Evolutionary conservation across 2,797 vertebrate species (phyloP).

Genomic region (Xenentodon cancila): DNA sequence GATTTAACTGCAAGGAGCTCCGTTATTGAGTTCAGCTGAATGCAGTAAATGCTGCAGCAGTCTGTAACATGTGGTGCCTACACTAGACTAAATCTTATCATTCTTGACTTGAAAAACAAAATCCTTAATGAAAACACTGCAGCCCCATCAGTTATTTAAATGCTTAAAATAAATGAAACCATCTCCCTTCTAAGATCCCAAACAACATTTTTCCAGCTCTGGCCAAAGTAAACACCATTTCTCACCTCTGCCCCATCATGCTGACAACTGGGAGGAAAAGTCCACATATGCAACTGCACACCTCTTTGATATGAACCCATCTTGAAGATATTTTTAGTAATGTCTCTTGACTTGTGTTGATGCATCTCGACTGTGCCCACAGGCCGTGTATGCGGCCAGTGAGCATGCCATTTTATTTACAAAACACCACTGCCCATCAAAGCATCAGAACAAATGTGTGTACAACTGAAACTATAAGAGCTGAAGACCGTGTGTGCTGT

Average conservation of each 20-base stretch:
- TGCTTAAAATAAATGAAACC: neutral
- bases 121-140: too few relatives aligned
- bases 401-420: conserved; percentile 38
- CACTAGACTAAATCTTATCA: too few relatives aligned
- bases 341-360: neutral
- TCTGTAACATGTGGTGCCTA: too few relatives aligned
- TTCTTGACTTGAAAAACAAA: too few relatives aligned
- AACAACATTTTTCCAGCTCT: neutral
- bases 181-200: neutral
- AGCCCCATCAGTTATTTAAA: too few relatives aligned
- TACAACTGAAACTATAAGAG: conserved; percentile 7
- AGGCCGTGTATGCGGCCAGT: conserved; percentile 19
- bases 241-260: neutral
- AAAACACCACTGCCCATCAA: conserved; percentile 28
- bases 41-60: too few relatives aligned
- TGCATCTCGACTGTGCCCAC: conserved; percentile 12
- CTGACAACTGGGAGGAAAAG: conserved; percentile 16
- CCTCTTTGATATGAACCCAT: conserved; percentile 15
- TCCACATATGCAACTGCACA: neutral
- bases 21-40: too few relatives aligned
- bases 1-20: too few relatives aligned
- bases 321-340: conserved; percentile 11
- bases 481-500: neutral
- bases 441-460: conserved; percentile 34
- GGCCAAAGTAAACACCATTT: neutral